phyloP scores from a whole-genome alignment of 2,888 invertebrate genomes.

The Lithophane ornitopus region DNA sequence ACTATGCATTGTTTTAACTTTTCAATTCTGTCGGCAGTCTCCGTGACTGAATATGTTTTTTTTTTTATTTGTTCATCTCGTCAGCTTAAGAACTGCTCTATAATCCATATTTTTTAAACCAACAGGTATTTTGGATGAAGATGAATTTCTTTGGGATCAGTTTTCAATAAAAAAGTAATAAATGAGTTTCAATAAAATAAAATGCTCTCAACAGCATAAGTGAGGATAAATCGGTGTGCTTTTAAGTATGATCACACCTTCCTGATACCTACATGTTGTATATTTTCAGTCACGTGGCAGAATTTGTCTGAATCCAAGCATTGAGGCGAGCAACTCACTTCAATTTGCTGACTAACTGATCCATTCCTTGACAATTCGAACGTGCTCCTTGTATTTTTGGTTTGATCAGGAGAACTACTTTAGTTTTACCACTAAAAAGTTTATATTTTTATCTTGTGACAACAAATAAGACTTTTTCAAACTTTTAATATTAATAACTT shows the following conservation, averaged over 20 bases:
- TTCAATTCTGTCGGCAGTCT: neutral
- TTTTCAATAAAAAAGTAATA: neutral
- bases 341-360: too few species aligned
- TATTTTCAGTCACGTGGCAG: neutral
- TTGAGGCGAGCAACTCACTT: neutral
- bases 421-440: neutral
- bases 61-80: neutral
- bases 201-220: neutral
- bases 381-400: neutral
- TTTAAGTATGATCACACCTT: neutral
- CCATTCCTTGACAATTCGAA: neutral
- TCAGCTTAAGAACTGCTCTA: neutral
- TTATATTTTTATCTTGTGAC: neutral
- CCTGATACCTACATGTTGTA: neutral
- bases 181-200: neutral
- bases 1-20: neutral
- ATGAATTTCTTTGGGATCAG: neutral
- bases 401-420: neutral
- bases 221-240: neutral
- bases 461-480: neutral
- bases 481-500: neutral
- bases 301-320: neutral
- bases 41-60: neutral
- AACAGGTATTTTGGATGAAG: neutral
- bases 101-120: neutral